A percentile compares a stretch with the other conserved stretches of the same genome.
These are phyloP conservation scores for Netelia melanura DNA, from an alignment of 2,888 invertebrate species.

Conservation along the genomic window DNA sequence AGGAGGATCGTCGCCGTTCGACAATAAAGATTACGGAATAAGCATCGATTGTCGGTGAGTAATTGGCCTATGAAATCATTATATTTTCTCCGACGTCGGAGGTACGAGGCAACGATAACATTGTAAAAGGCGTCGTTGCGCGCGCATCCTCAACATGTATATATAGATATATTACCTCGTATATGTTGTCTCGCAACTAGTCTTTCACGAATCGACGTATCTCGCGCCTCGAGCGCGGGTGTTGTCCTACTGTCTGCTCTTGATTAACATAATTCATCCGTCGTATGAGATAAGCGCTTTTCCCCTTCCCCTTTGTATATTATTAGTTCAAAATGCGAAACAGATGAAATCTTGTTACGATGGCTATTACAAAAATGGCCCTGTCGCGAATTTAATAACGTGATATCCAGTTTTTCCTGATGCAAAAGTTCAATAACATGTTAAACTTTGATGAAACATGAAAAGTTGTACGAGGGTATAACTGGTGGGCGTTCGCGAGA, in stretches of 20 bases:
- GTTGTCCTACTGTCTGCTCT: neutral
- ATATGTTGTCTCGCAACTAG: conserved; percentile 22
- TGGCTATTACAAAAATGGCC: neutral
- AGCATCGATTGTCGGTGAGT: conserved; percentile 40
- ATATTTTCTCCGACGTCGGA: conserved; percentile 19
- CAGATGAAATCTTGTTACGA: neutral
- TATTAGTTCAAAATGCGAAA: too few relatives aligned
- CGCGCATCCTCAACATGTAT: neutral
- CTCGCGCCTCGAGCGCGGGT: neutral
- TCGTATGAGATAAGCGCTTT: conserved; percentile 6
- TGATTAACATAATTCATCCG: conserved; percentile 38
- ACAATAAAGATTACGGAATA: neutral
- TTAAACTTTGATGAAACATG: neutral
- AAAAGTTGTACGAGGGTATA: neutral
- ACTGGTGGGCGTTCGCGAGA: conserved; percentile 23
- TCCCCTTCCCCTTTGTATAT: neutral
- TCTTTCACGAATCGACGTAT: conserved; percentile 19
- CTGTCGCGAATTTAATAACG: neutral
- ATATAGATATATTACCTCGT: conserved; percentile 6
- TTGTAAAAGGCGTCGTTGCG: conserved; percentile 38
- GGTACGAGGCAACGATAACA: conserved; percentile 13
- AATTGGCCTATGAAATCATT: neutral
- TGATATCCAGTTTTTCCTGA: neutral
- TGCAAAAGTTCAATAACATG: conserved; percentile 7
- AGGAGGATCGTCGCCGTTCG: neutral